phyloP scores from a whole-genome alignment of 2,113 vertebrate species.

The Morone saxatilis region DNA sequence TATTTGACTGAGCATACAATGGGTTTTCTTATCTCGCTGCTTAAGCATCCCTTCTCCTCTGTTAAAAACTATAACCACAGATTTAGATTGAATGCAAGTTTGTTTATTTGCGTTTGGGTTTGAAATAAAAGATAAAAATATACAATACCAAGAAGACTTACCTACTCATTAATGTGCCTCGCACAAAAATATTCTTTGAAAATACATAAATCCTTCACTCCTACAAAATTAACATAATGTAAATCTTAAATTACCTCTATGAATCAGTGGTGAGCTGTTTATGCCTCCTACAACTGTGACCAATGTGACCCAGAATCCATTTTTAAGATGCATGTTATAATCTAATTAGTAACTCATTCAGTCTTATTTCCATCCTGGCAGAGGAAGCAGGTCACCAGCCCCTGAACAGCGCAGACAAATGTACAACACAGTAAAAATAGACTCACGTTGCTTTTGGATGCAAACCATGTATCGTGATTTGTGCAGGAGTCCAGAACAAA shows the following conservation, averaged over 20 bases:
- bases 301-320: constrained; percentile 65
- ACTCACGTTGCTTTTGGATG: neutral
- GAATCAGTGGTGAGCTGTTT: neutral
- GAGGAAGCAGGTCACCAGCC: constrained; percentile 54
- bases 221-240: neutral
- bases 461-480: neutral
- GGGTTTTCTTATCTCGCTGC: too few species aligned
- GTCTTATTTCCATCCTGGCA: constrained; percentile 51
- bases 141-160: neutral
- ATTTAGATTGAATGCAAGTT: neutral
- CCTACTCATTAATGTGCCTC: neutral
- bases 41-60: neutral
- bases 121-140: neutral
- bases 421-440: neutral
- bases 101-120: neutral
- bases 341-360: constrained; percentile 52
- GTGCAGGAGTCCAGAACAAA: constrained; percentile 30
- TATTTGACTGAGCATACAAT: too few species aligned
- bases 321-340: constrained; percentile 53
- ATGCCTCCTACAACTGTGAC: constrained; percentile 47
- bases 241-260: neutral
- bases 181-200: neutral
- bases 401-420: constrained; percentile 23
- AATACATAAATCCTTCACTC: neutral
- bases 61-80: neutral